Evolutionary conservation across 2,113 vertebrate species (phyloP).

Genomic region (Cebus imitator): DNA sequence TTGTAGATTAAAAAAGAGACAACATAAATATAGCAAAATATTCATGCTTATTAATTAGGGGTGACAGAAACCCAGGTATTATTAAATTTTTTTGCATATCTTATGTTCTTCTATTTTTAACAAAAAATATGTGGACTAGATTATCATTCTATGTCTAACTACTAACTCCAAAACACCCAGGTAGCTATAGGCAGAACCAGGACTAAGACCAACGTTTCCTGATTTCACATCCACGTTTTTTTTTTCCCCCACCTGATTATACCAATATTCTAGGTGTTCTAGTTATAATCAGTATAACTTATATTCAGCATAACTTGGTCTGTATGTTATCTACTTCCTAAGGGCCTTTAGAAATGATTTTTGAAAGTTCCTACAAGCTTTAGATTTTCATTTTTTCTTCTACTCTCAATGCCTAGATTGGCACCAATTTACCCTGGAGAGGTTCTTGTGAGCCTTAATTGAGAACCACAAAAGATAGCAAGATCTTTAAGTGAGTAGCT

Average conservation of each 20-base stretch:
- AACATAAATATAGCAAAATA: background rate
- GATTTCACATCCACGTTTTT: background rate
- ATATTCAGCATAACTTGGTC: too few species aligned
- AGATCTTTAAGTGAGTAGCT: conserved; percentile 69
- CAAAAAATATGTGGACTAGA: background rate
- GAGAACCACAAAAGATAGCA: conserved; percentile 74
- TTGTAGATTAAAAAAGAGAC: background rate
- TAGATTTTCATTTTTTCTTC: conserved; percentile 54
- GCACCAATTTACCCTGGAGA: conserved; percentile 69
- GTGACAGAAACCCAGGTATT: background rate
- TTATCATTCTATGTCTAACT: background rate
- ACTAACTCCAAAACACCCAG: background rate
- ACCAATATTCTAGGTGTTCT: background rate
- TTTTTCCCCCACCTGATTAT: background rate
- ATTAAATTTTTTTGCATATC: background rate
- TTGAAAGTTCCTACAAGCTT: conserved; percentile 33
- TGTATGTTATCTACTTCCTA: background rate
- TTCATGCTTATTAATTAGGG: background rate
- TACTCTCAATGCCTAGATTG: conserved; percentile 38
- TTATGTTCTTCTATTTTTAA: background rate
- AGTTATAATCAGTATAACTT: background rate
- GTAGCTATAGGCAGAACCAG: background rate
- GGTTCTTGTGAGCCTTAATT: conserved; percentile 74
- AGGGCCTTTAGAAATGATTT: conserved; percentile 22
- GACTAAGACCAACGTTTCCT: background rate